Percentiles rank a stretch among this genome's conserved stretches.
Evolutionary conservation across 37 sponge, comb jelly and placozoan genomes (phyloP).

Genomic region (Cladorhizidae sp.): DNA sequence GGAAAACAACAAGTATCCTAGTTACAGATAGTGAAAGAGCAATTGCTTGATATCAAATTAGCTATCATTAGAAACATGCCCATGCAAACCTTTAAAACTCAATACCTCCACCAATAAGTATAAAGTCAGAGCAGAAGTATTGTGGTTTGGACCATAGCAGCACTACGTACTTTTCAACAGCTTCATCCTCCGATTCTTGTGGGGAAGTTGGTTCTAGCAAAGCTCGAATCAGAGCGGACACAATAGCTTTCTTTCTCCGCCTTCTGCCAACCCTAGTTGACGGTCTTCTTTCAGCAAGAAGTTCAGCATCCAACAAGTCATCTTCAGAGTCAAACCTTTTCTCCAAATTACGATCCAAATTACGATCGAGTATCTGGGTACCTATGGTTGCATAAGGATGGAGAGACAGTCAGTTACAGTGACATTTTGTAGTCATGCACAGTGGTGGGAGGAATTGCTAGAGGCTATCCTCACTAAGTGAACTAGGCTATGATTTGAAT

Average conservation of each 20-base stretch:
- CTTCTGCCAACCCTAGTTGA: not conserved
- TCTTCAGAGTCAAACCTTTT: not conserved
- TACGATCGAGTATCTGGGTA: slow-evolving; percentile 10
- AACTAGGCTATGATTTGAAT: too few relatives aligned
- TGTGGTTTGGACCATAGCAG: too few relatives aligned
- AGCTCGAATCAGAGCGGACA: slow-evolving; percentile 7
- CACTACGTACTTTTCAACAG: not conserved
- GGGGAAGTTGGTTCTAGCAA: slow-evolving; percentile 29
- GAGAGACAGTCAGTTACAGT: not conserved
- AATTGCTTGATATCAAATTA: too few relatives aligned
- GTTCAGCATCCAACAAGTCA: slow-evolving; percentile 2
- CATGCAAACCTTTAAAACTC: too few relatives aligned
- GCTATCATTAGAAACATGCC: too few relatives aligned
- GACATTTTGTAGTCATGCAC: not conserved
- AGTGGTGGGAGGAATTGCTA: not conserved
- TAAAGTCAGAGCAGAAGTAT: too few relatives aligned
- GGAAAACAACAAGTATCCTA: too few relatives aligned
- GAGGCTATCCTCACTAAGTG: too few relatives aligned
- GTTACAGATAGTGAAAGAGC: too few relatives aligned
- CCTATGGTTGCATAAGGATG: not conserved
- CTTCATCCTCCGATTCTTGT: slow-evolving; percentile 31
- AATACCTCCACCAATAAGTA: too few relatives aligned
- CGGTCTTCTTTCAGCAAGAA: not conserved
- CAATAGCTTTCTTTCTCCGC: not conserved
- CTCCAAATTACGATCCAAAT: too few relatives aligned